A percentile compares a stretch with the other conserved stretches of the same genome.
These are phyloP conservation scores for Adrianichthys oophorus DNA, from an alignment of 2,797 vertebrate genomes.

Conservation along the genomic window DNA sequence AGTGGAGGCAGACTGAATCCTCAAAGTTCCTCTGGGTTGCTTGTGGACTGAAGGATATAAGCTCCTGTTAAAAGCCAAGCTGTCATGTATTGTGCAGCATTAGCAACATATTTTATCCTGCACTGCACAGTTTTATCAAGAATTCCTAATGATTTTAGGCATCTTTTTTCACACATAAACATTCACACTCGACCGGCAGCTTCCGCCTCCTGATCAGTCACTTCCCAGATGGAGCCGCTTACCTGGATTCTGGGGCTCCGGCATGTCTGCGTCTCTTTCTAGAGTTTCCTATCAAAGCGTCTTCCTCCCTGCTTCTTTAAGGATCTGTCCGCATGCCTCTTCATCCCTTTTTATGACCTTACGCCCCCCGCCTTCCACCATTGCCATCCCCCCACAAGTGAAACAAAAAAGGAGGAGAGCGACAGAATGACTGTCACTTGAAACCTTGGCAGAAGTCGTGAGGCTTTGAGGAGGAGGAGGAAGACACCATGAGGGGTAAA, in stretches of 20 bases:
- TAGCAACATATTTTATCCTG: background rate
- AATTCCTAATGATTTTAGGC: background rate
- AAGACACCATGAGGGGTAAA: constrained; percentile 53
- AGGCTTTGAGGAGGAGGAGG: constrained; percentile 42
- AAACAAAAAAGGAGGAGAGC: constrained; percentile 55
- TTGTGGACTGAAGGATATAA: background rate
- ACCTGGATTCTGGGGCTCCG: constrained; percentile 79
- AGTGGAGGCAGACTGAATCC: background rate
- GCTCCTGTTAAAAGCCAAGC: background rate
- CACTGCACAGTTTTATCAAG: background rate
- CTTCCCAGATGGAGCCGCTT: constrained; percentile 43
- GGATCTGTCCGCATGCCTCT: constrained; percentile 56
- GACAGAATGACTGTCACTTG: constrained; percentile 72
- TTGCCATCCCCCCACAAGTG: constrained; percentile 36
- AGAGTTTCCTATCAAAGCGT: constrained; percentile 54
- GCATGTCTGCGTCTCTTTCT: constrained; percentile 72
- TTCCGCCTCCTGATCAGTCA: constrained; percentile 4
- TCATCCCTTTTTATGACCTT: constrained; percentile 76
- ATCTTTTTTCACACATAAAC: background rate
- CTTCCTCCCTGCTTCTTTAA: constrained; percentile 59
- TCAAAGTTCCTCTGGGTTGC: background rate
- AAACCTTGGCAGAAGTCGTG: constrained; percentile 71
- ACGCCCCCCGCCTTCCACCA: constrained; percentile 10
- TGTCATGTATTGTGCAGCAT: background rate
- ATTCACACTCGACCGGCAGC: background rate